phyloP scores from a whole-genome alignment of 2,113 vertebrate genomes.

The Engystomops pustulosus region DNA sequence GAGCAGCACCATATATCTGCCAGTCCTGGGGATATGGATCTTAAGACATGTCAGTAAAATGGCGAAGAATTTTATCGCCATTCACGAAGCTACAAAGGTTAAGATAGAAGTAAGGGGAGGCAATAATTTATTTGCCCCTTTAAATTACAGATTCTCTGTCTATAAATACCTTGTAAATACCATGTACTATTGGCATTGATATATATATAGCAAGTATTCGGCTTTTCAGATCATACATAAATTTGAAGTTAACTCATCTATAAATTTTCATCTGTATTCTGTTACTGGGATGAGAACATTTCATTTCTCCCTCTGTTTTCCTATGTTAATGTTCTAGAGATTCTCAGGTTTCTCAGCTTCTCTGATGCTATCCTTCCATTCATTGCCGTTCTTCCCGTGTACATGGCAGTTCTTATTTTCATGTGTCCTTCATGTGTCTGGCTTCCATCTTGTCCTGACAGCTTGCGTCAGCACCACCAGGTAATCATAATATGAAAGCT shows the following conservation, averaged over 20 bases:
- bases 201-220: too few species aligned
- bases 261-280: too few species aligned
- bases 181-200: background rate
- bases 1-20: conserved; percentile 5
- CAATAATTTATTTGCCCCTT: background rate
- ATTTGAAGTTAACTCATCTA: too few species aligned
- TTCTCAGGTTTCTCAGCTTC: background rate
- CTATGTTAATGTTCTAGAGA: background rate
- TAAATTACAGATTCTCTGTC: background rate
- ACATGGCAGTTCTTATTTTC: too few species aligned
- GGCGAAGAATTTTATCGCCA: background rate
- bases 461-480: background rate
- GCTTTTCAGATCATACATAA: too few species aligned
- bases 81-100: conserved; percentile 23
- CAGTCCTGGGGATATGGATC: conserved; percentile 27
- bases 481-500: too few species aligned
- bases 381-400: too few species aligned
- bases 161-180: background rate
- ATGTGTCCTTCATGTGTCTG: too few species aligned
- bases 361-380: too few species aligned
- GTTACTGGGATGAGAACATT: too few species aligned
- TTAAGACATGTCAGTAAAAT: conserved; percentile 9
- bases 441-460: background rate
- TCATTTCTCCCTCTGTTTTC: background rate
- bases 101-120: background rate